A percentile compares a stretch with the other conserved stretches of the same genome.
Evolutionary conservation across 2,888 invertebrate species (phyloP).

Genomic region (Enoplolaimus lenunculus): DNA sequence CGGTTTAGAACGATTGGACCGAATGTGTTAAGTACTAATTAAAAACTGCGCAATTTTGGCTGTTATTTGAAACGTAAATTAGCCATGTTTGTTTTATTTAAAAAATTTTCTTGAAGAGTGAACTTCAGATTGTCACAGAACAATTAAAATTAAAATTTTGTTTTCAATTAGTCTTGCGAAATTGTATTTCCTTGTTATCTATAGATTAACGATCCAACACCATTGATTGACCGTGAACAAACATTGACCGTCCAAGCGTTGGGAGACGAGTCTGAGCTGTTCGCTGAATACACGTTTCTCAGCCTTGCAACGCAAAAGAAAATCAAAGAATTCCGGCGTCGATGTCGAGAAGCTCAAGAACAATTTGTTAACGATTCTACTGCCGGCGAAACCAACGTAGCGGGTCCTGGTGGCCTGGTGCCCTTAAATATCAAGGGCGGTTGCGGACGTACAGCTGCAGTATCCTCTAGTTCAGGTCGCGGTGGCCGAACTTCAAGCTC

Average conservation of each 20-base stretch:
- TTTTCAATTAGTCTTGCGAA: too few species aligned
- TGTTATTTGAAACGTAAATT: too few species aligned
- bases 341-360: slow-evolving; percentile 38
- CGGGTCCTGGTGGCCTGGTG: neutral
- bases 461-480: neutral
- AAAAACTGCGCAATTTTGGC: too few species aligned
- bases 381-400: too few species aligned
- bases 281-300: slow-evolving; percentile 39
- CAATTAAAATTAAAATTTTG: too few species aligned
- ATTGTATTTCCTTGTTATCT: too few species aligned
- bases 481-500: neutral
- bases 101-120: too few species aligned
- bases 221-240: slow-evolving; percentile 36
- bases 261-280: slow-evolving; percentile 37
- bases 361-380: slow-evolving; percentile 24
- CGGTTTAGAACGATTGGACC: too few species aligned
- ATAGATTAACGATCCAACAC: slow-evolving; percentile 38
- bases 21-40: too few species aligned
- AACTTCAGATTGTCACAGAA: too few species aligned
- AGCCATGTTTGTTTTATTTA: too few species aligned
- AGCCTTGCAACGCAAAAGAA: slow-evolving; percentile 25
- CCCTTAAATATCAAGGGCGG: neutral
- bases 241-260: slow-evolving; percentile 39
- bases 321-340: slow-evolving; percentile 36
- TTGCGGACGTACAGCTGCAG: neutral